These are phyloP conservation scores for Aphodius sticticus DNA, from an alignment of 2,888 invertebrate genomes.

Conservation along the genomic window DNA sequence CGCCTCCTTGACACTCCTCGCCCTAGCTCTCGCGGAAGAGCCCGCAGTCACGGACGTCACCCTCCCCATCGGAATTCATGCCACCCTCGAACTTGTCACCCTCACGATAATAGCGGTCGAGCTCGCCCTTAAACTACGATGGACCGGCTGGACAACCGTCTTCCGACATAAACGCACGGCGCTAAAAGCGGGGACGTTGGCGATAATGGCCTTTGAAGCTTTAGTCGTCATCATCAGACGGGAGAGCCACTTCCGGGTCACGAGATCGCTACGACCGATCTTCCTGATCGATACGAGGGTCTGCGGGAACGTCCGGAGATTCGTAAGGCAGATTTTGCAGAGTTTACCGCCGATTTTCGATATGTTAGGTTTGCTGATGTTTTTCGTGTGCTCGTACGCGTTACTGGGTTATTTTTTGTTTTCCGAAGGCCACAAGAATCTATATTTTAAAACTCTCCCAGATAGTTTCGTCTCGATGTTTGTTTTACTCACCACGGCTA, in stretches of 20 bases:
- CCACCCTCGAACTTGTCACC: conserved; percentile 80
- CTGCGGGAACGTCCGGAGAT: conserved; percentile 79
- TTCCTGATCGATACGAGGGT: conserved; percentile 88
- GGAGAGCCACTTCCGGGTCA: conserved; percentile 85
- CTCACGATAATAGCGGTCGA: conserved; percentile 80
- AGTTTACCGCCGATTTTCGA: conserved; percentile 87
- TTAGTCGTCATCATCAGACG: conserved; percentile 81
- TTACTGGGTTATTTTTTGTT: conserved; percentile 85
- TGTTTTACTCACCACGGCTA: conserved; percentile 89
- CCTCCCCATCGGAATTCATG: conserved; percentile 82
- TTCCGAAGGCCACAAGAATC: conserved; percentile 74
- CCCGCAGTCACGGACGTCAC: conserved; percentile 78
- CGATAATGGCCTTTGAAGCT: conserved; percentile 85
- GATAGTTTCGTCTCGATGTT: conserved; percentile 90
- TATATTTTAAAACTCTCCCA: conserved; percentile 80
- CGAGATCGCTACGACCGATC: conserved; percentile 87
- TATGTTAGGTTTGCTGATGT: conserved; percentile 84
- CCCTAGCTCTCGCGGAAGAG: conserved; percentile 81
- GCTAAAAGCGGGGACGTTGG: conserved; percentile 80
- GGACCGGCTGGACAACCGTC: conserved; percentile 87
- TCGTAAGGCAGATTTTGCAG: conserved; percentile 82
- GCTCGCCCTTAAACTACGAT: conserved; percentile 79
- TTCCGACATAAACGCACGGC: conserved; percentile 85
- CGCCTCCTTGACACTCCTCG: conserved; percentile 77
- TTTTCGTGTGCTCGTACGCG: conserved; percentile 85